Evolutionary conservation across 2,797 vertebrate species (phyloP).

Genomic region (Steatocranus sp.): DNA sequence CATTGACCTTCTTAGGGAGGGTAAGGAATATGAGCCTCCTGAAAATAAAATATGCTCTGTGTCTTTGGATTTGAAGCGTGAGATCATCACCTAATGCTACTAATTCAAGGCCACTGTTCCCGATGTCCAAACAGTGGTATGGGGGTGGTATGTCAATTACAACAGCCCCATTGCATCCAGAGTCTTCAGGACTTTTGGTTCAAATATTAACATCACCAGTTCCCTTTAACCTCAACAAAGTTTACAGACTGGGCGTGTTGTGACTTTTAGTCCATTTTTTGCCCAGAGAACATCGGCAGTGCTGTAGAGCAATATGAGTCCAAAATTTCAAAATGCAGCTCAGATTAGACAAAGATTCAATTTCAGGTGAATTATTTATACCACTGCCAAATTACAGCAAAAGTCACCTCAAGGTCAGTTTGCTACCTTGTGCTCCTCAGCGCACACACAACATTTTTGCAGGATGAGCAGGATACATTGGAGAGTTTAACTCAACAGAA

Average conservation of each 20-base stretch:
- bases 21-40: accelerated
- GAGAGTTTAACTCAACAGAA: background rate
- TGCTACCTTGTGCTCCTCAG: accelerated
- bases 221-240: accelerated
- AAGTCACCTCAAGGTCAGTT: background rate
- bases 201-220: background rate
- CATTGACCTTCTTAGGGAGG: background rate
- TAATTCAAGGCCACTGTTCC: accelerated
- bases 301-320: accelerated
- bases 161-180: background rate
- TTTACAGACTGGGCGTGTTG: accelerated
- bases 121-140: accelerated
- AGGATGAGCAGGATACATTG: background rate
- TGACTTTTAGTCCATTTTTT: background rate
- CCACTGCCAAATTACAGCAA: accelerated
- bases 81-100: accelerated
- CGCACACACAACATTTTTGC: accelerated
- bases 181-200: background rate
- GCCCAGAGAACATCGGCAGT: background rate
- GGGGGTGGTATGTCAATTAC: accelerated
- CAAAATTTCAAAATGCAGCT: background rate
- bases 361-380: background rate
- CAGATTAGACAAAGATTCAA: accelerated
- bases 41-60: accelerated
- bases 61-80: accelerated